Conservation (phyloP, 2,888 invertebrate genomes). For the Steinernema scapterisci region DNA sequence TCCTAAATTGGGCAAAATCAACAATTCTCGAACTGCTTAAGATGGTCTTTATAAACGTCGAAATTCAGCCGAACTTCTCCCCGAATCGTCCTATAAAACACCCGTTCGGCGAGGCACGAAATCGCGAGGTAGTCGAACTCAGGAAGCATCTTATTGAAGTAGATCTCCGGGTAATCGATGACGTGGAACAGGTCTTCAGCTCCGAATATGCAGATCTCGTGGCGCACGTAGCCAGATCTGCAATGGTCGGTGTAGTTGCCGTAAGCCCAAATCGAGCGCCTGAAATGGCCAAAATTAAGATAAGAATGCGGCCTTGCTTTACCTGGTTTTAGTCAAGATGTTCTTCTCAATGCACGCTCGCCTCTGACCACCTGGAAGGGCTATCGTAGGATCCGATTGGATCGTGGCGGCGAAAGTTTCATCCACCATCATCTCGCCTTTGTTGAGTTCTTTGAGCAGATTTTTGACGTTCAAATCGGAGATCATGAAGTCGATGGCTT, state of each 20-base stretch:
- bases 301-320: too few relatives aligned
- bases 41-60: too few relatives aligned
- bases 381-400: neutral
- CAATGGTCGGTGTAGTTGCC: neutral
- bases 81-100: too few relatives aligned
- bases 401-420: neutral
- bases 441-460: neutral
- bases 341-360: neutral
- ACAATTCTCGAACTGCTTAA: too few relatives aligned
- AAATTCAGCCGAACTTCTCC: too few relatives aligned
- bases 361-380: neutral
- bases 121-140: neutral
- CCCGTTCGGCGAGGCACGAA: too few relatives aligned
- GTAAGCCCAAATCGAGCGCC: neutral
- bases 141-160: neutral
- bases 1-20: too few relatives aligned
- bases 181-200: neutral
- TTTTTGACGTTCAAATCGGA: neutral
- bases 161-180: neutral
- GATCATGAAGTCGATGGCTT: neutral
- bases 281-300: neutral
- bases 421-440: neutral
- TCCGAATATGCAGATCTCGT: neutral
- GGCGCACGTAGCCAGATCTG: neutral
- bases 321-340: too few relatives aligned